These are phyloP conservation scores for Triops cancriformis DNA, from an alignment of 1,140 invertebrate species.

Conservation along the genomic window DNA sequence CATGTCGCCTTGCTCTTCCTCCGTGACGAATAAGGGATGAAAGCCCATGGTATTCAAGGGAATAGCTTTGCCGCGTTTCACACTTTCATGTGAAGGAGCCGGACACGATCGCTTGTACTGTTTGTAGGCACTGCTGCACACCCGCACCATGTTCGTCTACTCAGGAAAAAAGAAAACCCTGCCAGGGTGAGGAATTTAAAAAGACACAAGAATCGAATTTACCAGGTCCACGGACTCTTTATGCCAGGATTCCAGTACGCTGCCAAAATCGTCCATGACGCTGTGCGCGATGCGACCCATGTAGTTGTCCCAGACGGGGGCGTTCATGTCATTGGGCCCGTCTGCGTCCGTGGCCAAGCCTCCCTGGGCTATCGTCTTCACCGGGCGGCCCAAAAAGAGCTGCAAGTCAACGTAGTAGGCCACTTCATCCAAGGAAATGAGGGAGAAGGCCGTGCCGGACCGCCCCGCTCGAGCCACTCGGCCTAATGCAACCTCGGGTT, in stretches of 20 bases:
- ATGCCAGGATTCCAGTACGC: conserved; percentile 67
- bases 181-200: no score
- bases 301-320: conserved; percentile 41
- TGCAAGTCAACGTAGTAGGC: conserved; percentile 88
- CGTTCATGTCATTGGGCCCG: conserved; percentile 40
- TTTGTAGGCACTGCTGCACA: conserved; percentile 78
- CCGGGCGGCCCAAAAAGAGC: conserved; percentile 75
- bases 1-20: conserved; percentile 30
- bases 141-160: conserved; percentile 53
- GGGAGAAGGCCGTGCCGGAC: conserved; percentile 76
- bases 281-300: conserved; percentile 72
- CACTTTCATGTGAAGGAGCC: conserved; percentile 76
- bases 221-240: conserved; percentile 64
- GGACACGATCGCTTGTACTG: conserved; percentile 81
- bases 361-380: conserved; percentile 49
- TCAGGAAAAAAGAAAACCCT: conserved; percentile 45
- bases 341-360: conserved; percentile 35
- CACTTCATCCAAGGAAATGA: conserved; percentile 81
- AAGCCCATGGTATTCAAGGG: conserved; percentile 45
- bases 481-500: conserved; percentile 46
- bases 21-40: conserved; percentile 49
- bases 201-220: conserved; percentile 36
- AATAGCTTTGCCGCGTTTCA: conserved; percentile 68
- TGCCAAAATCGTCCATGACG: conserved; percentile 71
- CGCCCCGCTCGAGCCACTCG: conserved; percentile 92